Base-by-base conservation (phyloP, 2,888 invertebrate genomes). In the Oscheius sp. region DNA sequence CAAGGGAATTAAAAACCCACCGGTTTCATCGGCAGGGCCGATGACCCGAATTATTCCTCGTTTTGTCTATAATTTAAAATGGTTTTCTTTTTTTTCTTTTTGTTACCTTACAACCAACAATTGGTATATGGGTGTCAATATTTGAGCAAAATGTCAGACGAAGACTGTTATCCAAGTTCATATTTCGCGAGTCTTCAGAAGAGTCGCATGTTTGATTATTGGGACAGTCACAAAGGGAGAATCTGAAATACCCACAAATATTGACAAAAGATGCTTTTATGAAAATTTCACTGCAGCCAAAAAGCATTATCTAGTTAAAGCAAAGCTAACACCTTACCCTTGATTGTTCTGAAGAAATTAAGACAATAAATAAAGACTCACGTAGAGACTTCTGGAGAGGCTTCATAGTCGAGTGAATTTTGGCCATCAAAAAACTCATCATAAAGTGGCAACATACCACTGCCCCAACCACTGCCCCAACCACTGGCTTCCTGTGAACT, bases 401-500 rank as follows among this genome's bases (percentile, higher is more conserved):
- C 41, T 17, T 44, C 32, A 41, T 54, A 65, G 30, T 65, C 65
- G 45, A 65, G n/a, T 3, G 56, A 45, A 41, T 38, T 59, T 33
- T 54, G 47, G n/a, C 33, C 45, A 20, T 65, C 65, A 14, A 65
- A n/a, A 2, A 54, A 26, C 32, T 65, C 65, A 32, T 65, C 65
- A 51, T 65, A 65, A 28, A 65, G 44, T 22, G 65, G 65, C 14
- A 65, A 20, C 65, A 65, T 65, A 20, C 65, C 65, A 14, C 47
- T 47, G 30, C 65, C 65, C 45, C 56, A 65, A 54, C 65, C 65
- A 36, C 56, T 50, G n/a, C n/a, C n/a, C n/a, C n/a, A n/a, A n/a
- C n/a, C n/a, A 22, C 49, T 54, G 44, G 59, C 59, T 28, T 59
- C 59, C 59, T 59, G 59, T 14, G n/a, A 17, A 8, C 32, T 30